Evolutionary conservation across 2,797 vertebrate species (phyloP), one percentile per base, ranked within the genome.

Genomic region (Naso thynnoides): DNA sequence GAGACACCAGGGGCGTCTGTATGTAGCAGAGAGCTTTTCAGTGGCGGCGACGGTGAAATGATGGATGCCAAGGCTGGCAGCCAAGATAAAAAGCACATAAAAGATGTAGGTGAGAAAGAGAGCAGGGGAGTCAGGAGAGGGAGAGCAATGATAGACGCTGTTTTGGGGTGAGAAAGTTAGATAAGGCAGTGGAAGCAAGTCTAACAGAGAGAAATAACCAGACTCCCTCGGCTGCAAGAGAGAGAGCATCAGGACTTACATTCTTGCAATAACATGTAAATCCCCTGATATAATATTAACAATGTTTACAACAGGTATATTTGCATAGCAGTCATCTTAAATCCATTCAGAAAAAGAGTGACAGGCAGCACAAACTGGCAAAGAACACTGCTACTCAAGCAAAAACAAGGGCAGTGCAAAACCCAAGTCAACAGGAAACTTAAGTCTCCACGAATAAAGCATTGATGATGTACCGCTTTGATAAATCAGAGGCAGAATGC

Each of bases 181-280:
- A 90, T 85, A 89, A 87, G 66, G 61, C 84, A 54, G 76, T 31
- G 24, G 60, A 72, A 89, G 83, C 67, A 83, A 82, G 72, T 84
- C 80, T 54, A 79, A 62, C 68, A 10, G 68, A 53, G 52, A 82
- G 58, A 53, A 88, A 87, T 55, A 82, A 72, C 24, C 53, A 73
- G 42, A 59, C 42, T 50, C 31, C 26, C 52, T 65, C 38, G 49
- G 63, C 57, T 76, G 29, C 38, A 49, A 39, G 38, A 53, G 31
- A 44, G 31, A 60, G 4, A 39, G 57, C 13, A 41, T 5, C 29
- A 62, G 47, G 54, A 41, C 16, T 55, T 24, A n/a, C 31, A 27
- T 53, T 54, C 26, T 26, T 23, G 50, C 14, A 44, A 29, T 23
- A 13, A 36, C 23, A 21, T 60, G 50, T 60, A 18, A 5, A 3